phyloP scores from a whole-genome alignment of 2,888 invertebrate genomes.

The Netelia melanura region DNA sequence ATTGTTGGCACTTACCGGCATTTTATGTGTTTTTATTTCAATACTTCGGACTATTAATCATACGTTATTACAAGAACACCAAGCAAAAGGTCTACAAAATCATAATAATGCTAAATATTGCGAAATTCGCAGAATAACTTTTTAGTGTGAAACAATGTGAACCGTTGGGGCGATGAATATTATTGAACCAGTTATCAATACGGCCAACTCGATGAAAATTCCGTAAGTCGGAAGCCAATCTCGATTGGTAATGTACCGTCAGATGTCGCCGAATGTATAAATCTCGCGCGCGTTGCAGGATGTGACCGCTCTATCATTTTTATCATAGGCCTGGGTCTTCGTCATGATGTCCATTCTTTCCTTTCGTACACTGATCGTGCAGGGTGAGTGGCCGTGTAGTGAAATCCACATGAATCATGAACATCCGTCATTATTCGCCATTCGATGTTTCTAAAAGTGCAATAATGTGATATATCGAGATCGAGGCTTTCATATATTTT shows the following conservation, averaged over 20 bases:
- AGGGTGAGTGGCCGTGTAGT: slow-evolving; percentile 69
- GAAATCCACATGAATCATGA: slow-evolving; percentile 64
- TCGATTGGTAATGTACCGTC: slow-evolving; percentile 24
- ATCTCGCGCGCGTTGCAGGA: slow-evolving; percentile 16
- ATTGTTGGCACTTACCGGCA: slow-evolving; percentile 53
- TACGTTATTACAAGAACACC: not conserved
- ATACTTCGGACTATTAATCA: not conserved
- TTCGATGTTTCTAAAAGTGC: slow-evolving; percentile 26
- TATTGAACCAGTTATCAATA: slow-evolving; percentile 3
- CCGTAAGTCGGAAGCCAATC: slow-evolving; percentile 16
- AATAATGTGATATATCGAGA: slow-evolving; percentile 40
- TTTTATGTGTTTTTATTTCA: slow-evolving; percentile 24
- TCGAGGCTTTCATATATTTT: slow-evolving; percentile 50
- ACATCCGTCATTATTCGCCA: slow-evolving; percentile 61
- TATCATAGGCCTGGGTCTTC: slow-evolving; percentile 55
- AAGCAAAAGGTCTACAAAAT: slow-evolving; percentile 24
- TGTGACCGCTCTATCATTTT: slow-evolving; percentile 26
- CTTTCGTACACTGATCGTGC: slow-evolving; percentile 71
- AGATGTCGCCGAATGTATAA: slow-evolving; percentile 23
- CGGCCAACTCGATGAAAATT: not conserved
- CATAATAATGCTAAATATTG: slow-evolving; percentile 34
- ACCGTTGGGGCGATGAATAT: slow-evolving; percentile 27
- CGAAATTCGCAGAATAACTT: not conserved
- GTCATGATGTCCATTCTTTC: slow-evolving; percentile 70
- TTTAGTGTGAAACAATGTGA: slow-evolving; percentile 40